Evolutionary conservation across 2,797 vertebrate genomes (phyloP).

Genomic region (Toxotes lorentzi): DNA sequence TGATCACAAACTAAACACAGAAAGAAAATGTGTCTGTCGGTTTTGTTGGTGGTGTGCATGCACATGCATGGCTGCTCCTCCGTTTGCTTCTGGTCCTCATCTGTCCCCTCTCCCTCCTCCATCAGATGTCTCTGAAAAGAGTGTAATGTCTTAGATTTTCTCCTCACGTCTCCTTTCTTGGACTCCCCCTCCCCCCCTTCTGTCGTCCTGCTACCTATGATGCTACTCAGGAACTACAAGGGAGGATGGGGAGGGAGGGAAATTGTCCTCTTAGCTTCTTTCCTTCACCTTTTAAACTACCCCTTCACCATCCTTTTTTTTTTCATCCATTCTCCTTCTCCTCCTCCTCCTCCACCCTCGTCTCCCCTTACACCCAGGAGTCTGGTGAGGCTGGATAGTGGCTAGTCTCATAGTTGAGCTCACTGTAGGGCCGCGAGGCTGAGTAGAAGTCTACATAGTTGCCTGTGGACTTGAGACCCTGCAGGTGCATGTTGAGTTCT

Average conservation of each 20-base stretch:
- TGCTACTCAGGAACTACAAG: slow-evolving; percentile 74
- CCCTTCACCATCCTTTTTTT: not conserved
- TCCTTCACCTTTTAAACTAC: slow-evolving; percentile 36
- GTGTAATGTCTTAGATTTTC: slow-evolving; percentile 29
- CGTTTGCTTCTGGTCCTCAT: slow-evolving; percentile 31
- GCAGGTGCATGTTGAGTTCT: slow-evolving; percentile 97
- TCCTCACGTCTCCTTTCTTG: slow-evolving; percentile 31
- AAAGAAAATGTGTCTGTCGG: slow-evolving; percentile 79
- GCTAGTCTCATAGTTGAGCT: slow-evolving; percentile 99
- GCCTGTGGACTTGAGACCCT: slow-evolving; percentile 98
- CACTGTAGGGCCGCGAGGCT: slow-evolving; percentile 98
- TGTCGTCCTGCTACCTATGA: slow-evolving; percentile 69
- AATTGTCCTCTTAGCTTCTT: slow-evolving; percentile 51
- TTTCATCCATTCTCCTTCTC: slow-evolving; percentile 41
- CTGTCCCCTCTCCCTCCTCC: slow-evolving; percentile 24
- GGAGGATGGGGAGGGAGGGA: slow-evolving; percentile 70
- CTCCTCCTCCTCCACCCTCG: slow-evolving; percentile 54
- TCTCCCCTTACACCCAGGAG: slow-evolving; percentile 94
- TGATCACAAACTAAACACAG: slow-evolving; percentile 82
- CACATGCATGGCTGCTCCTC: slow-evolving; percentile 94
- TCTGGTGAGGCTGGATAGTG: slow-evolving; percentile 99
- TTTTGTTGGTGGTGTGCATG: slow-evolving; percentile 92
- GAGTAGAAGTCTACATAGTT: slow-evolving; percentile 99
- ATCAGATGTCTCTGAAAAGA: slow-evolving; percentile 47
- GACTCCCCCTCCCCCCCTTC: slow-evolving; percentile 53